Conservation (phyloP, 2,888 invertebrate genomes). For the Tetranychus truncatus region DNA sequence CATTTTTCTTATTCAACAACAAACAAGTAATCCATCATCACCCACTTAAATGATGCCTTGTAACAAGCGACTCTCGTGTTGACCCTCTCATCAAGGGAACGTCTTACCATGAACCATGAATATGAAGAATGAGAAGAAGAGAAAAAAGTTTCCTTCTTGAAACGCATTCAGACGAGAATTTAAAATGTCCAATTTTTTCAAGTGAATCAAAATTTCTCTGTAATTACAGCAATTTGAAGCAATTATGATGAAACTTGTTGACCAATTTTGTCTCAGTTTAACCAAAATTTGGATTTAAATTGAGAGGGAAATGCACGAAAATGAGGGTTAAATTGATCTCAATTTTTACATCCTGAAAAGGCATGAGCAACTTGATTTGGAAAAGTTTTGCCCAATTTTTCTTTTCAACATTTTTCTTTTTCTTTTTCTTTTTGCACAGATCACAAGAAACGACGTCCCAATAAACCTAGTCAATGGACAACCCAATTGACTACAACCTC, state of each 20-base stretch:
- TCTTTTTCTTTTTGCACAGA: not conserved
- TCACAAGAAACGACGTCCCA: not conserved
- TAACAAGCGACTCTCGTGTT: not conserved
- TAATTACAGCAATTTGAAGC: not conserved
- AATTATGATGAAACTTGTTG: not conserved
- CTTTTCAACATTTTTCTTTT: not conserved
- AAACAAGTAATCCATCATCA: not conserved
- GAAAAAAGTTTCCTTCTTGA: not conserved
- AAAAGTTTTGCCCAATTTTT: not conserved
- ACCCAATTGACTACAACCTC: not conserved
- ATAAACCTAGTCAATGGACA: not conserved
- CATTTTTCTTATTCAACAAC: not conserved
- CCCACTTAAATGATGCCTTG: not conserved
- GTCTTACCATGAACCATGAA: too few relatives aligned
- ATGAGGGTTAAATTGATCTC: not conserved
- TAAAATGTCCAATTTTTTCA: not conserved
- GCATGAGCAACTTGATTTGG: not conserved
- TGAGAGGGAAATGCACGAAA: not conserved
- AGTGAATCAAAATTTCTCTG: not conserved
- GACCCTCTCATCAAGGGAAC: not conserved
- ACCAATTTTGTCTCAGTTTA: not conserved
- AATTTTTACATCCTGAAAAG: too few relatives aligned
- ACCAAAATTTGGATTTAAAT: too few relatives aligned
- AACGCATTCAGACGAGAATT: not conserved
- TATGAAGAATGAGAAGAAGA: too few relatives aligned